phyloP scores from a whole-genome alignment of 2,888 invertebrate genomes.

The Anoncus sp. region DNA sequence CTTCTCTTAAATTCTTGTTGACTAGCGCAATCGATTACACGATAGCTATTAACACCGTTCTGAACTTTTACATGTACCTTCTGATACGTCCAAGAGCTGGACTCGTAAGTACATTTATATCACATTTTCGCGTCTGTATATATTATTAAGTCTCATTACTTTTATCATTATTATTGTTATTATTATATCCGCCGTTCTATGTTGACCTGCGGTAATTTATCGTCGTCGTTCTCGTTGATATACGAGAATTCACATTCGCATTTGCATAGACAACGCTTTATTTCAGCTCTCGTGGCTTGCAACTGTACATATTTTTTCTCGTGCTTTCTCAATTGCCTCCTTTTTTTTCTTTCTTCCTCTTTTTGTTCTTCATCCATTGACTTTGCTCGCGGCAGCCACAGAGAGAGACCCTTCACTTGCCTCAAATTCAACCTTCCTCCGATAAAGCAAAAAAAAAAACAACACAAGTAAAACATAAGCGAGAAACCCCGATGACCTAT shows the following conservation, averaged over 20 bases:
- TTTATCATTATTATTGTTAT: slow-evolving; percentile 20
- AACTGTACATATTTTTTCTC: slow-evolving; percentile 16
- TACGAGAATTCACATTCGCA: slow-evolving; percentile 37
- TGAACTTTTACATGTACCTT: background rate
- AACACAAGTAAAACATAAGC: background rate
- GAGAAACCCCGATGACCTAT: background rate
- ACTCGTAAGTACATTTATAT: background rate
- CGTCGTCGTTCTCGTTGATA: slow-evolving; percentile 37
- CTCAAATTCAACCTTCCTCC: slow-evolving; percentile 47
- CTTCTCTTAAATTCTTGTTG: background rate
- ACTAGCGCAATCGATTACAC: background rate
- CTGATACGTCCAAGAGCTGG: background rate
- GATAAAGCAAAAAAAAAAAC: slow-evolving; percentile 2
- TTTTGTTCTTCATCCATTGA: slow-evolving; percentile 5
- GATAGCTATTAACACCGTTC: background rate
- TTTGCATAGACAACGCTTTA: slow-evolving; percentile 52
- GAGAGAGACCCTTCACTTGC: slow-evolving; percentile 31
- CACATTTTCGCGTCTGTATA: slow-evolving; percentile 4
- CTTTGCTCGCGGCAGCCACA: slow-evolving; percentile 17
- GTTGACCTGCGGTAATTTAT: slow-evolving; percentile 33
- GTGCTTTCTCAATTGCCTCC: slow-evolving; percentile 22
- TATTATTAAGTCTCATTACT: slow-evolving; percentile 13
- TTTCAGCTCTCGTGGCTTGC: slow-evolving; percentile 10
- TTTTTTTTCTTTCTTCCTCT: background rate
- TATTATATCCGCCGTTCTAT: too few species aligned